Base-by-base conservation (phyloP, 2,797 vertebrate genomes). In the Microctenopoma steveboyesi region DNA sequence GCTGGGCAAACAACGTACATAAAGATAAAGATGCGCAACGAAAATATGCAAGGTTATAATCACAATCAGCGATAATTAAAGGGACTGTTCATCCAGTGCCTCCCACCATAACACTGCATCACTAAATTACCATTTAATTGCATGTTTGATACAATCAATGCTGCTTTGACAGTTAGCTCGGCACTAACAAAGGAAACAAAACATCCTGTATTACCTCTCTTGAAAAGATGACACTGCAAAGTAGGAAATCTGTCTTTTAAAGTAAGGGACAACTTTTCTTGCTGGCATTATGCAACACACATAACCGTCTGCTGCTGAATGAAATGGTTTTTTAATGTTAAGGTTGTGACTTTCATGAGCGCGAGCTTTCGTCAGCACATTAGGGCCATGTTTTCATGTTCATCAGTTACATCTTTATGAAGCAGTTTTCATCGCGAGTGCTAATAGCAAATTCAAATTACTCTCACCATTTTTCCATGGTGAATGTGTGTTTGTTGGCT, bases 61-160 rank as follows among this genome's bases (percentile, higher is more conserved):
- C 77, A 88, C 83, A 87, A 88, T 90, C 84, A 87, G 72, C n/a
- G 78, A 79, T 86, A 85, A 89, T 90, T 85, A 80, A 83, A 86
- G 86, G 82, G 81, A 65, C 72, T 6, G 65, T 46, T 75, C 75
- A 40, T 42, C 74, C 74, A 40, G 74, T 5, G 60, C 74, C 70
- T 71, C 66, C 60, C 50, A 81, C 68, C 84, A 76, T 76, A 79
- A 74, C 59, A 4, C 67, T 27, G 65, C 81, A 53, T 78, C 79
- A 7, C 66, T 18, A 67, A 78, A 89, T 90, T 86, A 89, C 73
- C 78, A 86, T 89, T 83, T 85, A 88, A 90, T 88, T 88, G 52
- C 77, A 84, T 83, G 88, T 89, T 47, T 89, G 87, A 87, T 73
- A 83, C 81, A 76, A 83, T 86, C 84, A 81, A 67, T 60, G 82